Base-by-base conservation (phyloP, 2,888 invertebrate genomes). In the Oscheius sp. region DNA sequence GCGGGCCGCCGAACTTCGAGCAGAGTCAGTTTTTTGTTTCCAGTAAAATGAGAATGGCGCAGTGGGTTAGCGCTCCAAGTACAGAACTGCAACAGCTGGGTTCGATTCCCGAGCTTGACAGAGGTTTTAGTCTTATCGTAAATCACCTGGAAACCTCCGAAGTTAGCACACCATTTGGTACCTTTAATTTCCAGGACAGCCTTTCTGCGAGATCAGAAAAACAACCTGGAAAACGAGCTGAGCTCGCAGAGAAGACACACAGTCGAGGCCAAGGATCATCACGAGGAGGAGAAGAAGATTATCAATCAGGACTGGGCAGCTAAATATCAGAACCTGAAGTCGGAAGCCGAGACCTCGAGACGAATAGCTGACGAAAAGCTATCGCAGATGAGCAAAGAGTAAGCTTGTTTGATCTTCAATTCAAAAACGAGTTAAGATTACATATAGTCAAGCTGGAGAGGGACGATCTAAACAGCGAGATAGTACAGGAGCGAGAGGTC, bases 391-490 rank as follows among this genome's bases (percentile, higher is more conserved):
- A 37, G 47, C 11, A 53, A 48, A 62, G 72, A 48, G 72, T 72
- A 53, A n/a, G 53, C 35, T 1, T 33, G 3, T 42, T 13, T 35
- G 33, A 1, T 9, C 2, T 10, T 42, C 9, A 29, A 10, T 50
- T 13, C 29, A 0, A 50, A 35, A 29, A 35, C 35, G 4, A n/a
- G 9, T 72, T 72, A 42, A 72, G 70, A 48, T 13, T 68, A 13
- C 51, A n/a, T 11, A 48, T 63, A 47, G 33, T 58, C 11, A n/a
- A 59, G 4, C 70, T 72, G 48, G 79, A 79, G 51, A 63, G 75
- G 11, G 78, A 78, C n/a, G 53, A 72, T 29, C 47, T 79, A 63
- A 77, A 68, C 42, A 35, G n/a, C 2, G 77, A 78, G 42, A 33
- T 78, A 9, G 33, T 70, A n/a, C 62, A 70, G 13, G 74, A 74